These are phyloP conservation scores for Lycia hirtaria DNA, from an alignment of 2,888 invertebrate genomes.

Conservation along the genomic window DNA sequence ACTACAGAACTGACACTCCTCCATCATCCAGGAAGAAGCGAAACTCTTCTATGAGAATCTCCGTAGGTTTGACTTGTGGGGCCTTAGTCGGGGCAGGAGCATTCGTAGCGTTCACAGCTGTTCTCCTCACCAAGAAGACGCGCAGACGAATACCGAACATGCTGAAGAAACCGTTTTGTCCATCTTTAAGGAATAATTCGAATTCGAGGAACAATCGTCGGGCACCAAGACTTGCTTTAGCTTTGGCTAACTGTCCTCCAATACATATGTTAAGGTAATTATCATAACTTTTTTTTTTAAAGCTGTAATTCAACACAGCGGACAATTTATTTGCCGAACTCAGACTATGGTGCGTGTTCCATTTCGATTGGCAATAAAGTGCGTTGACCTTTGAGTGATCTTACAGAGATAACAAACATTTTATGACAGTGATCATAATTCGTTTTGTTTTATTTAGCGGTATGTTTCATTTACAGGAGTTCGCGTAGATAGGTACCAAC, in stretches of 20 bases:
- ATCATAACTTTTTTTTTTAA: too few relatives aligned
- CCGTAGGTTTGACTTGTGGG: slow-evolving; percentile 75
- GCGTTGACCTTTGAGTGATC: too few relatives aligned
- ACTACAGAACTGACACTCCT: slow-evolving; percentile 81
- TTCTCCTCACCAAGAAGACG: slow-evolving; percentile 85
- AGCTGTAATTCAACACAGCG: too few relatives aligned
- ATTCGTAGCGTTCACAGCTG: slow-evolving; percentile 86
- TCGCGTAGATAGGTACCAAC: too few relatives aligned
- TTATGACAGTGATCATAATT: too few relatives aligned
- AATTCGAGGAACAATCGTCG: slow-evolving; percentile 74
- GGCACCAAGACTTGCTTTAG: slow-evolving; percentile 75
- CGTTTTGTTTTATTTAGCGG: too few relatives aligned
- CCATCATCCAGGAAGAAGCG: slow-evolving; percentile 74
- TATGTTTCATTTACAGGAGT: too few relatives aligned
- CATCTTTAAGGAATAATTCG: slow-evolving; percentile 67
- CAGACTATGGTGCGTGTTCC: too few relatives aligned
- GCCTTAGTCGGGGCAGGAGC: slow-evolving; percentile 83
- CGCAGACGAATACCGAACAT: slow-evolving; percentile 72
- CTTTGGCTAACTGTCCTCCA: slow-evolving; percentile 77
- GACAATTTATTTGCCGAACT: too few relatives aligned
- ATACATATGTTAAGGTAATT: slow-evolving; percentile 77
- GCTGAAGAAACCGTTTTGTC: slow-evolving; percentile 80
- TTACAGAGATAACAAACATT: too few relatives aligned
- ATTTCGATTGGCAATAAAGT: too few relatives aligned
- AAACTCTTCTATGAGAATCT: slow-evolving; percentile 80